Percentiles rank a stretch among this genome's conserved stretches.
Evolutionary conservation across 2,113 vertebrate species (phyloP).

Genomic region (Thamnophis sirtalis): DNA sequence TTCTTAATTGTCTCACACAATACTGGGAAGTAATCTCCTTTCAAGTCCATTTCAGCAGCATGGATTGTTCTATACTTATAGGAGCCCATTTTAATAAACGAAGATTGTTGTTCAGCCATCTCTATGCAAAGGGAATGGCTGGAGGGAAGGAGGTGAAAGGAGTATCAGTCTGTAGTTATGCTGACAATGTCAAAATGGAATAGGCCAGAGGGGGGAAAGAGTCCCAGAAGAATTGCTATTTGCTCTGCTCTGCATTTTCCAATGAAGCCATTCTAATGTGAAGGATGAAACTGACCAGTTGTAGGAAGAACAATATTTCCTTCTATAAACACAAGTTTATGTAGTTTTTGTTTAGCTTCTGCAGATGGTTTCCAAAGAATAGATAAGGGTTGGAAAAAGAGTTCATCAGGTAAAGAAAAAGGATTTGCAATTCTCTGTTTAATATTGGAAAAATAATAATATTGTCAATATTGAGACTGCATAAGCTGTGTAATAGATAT

Average conservation of each 20-base stretch:
- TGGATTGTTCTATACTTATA: accelerated
- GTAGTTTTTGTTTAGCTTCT: not conserved
- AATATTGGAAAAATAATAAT: not conserved
- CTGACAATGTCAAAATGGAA: slow-evolving; percentile 3
- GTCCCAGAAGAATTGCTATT: slow-evolving; percentile 5
- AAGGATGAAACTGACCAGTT: not conserved
- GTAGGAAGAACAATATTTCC: slow-evolving; percentile 13
- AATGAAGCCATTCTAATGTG: slow-evolving; percentile 15
- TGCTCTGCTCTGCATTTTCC: slow-evolving; percentile 17
- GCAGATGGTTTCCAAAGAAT: not conserved
- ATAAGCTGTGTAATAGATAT: not conserved
- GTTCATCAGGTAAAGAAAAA: not conserved
- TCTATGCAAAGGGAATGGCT: not conserved
- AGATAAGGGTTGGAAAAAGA: accelerated
- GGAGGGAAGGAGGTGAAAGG: not conserved
- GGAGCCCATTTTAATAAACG: not conserved
- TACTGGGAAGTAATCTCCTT: not conserved
- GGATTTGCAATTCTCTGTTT: not conserved
- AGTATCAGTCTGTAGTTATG: not conserved
- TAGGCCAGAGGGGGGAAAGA: not conserved
- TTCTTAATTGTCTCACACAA: not conserved
- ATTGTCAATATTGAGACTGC: slow-evolving; percentile 8
- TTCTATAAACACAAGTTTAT: not conserved
- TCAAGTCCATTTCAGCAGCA: not conserved
- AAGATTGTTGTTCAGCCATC: not conserved